Percentiles rank a stretch among this genome's conserved stretches.
Conservation (phyloP, 2,888 invertebrate genomes). For the Meiosimyza decipiens region DNA sequence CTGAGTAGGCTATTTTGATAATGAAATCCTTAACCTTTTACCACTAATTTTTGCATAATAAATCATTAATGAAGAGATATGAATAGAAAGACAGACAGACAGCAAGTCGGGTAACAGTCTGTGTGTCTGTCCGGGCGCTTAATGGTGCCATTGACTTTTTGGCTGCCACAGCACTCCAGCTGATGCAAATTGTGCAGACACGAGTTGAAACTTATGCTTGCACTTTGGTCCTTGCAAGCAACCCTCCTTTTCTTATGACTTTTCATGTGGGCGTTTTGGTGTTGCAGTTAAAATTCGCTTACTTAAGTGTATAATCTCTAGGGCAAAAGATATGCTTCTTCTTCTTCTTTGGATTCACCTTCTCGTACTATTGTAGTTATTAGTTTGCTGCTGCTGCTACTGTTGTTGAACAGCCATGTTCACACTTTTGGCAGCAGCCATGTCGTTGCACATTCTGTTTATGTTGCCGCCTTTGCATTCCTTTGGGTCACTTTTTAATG, state of each 20-base stretch:
- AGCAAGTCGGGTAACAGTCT: neutral
- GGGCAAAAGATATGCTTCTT: slow-evolving; percentile 34
- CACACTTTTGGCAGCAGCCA: slow-evolving; percentile 29
- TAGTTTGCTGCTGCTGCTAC: neutral
- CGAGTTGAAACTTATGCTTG: neutral
- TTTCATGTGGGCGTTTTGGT: neutral
- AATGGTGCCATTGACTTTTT: slow-evolving; percentile 34
- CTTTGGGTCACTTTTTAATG: slow-evolving; percentile 17
- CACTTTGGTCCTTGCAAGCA: slow-evolving; percentile 1
- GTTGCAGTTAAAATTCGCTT: neutral
- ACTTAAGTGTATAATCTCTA: slow-evolving; percentile 26
- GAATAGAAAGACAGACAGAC: neutral
- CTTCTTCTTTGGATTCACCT: neutral
- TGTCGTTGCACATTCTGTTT: neutral
- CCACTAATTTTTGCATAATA: slow-evolving; percentile 61
- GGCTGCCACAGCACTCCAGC: slow-evolving; percentile 16
- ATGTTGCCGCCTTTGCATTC: neutral
- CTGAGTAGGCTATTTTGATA: no score
- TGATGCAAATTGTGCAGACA: neutral
- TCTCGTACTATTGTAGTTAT: slow-evolving; percentile 1
- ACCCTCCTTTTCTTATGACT: slow-evolving; percentile 8
- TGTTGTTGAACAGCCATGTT: slow-evolving; percentile 22
- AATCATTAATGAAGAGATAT: slow-evolving; percentile 61
- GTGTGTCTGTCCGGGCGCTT: neutral
- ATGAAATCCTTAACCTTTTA: neutral